Percentiles rank a stretch among this genome's conserved stretches.
Conservation (phyloP, 2,888 invertebrate species). For the Steinernema carpocapsae region DNA sequence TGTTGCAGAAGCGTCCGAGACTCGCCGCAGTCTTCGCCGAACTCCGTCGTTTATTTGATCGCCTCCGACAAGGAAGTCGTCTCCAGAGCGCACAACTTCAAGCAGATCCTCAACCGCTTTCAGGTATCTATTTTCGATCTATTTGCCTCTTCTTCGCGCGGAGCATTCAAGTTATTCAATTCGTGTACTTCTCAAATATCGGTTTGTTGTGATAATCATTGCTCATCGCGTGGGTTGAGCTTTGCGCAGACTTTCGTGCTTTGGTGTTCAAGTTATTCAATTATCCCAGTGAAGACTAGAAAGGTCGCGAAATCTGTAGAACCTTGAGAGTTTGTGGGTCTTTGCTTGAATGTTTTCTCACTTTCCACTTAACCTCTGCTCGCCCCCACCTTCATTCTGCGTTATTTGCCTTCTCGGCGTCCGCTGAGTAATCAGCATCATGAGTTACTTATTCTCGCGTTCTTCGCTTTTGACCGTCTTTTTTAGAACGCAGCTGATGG, state of each 20-base stretch:
- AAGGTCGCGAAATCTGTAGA: too few species aligned
- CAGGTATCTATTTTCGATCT: slow-evolving; percentile 1
- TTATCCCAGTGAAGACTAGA: too few species aligned
- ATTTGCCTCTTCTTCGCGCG: neutral
- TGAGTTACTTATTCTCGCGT: neutral
- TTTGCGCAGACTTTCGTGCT: too few species aligned
- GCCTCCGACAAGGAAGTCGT: slow-evolving; percentile 32
- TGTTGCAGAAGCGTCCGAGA: neutral
- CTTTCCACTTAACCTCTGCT: neutral
- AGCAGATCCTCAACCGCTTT: slow-evolving; percentile 27
- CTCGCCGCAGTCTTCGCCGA: slow-evolving; percentile 8
- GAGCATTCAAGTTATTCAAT: too few species aligned
- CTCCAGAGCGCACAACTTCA: slow-evolving; percentile 30
- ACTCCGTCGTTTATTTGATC: slow-evolving; percentile 3
- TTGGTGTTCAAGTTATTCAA: too few species aligned
- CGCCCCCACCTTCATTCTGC: neutral
- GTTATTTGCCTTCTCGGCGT: neutral
- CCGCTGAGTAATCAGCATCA: neutral
- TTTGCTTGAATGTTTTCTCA: neutral
- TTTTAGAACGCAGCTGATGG: slow-evolving; percentile 24
- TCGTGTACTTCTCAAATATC: too few species aligned
- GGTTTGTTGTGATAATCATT: too few species aligned
- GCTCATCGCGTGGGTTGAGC: too few species aligned
- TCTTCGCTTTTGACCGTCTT: neutral
- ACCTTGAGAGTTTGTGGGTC: neutral